These are phyloP conservation scores for Hassar affinis DNA, from an alignment of 2,113 vertebrate genomes.

Conservation along the genomic window DNA sequence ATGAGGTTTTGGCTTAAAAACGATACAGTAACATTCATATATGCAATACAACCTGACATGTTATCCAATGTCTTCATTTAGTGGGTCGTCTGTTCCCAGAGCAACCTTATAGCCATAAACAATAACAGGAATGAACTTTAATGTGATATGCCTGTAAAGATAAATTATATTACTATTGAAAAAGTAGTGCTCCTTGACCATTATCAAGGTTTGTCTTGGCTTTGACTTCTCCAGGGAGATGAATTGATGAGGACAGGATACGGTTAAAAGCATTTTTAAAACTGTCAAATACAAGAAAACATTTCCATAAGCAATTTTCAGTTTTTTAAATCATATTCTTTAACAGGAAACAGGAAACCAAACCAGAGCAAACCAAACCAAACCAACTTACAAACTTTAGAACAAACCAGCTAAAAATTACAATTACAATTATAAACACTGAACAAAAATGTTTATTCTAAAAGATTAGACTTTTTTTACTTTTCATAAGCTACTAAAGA, in stretches of 20 bases:
- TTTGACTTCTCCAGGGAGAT: too few relatives aligned
- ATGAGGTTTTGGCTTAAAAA: slow-evolving; percentile 57
- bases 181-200: too few relatives aligned
- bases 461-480: background rate
- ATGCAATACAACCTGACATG: slow-evolving; percentile 42
- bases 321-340: background rate
- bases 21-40: slow-evolving; percentile 58
- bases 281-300: too few relatives aligned
- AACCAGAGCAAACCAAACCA: too few relatives aligned
- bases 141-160: slow-evolving; percentile 16
- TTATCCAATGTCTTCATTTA: slow-evolving; percentile 60
- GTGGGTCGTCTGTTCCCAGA: slow-evolving; percentile 53
- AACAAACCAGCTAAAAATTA: background rate
- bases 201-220: too few relatives aligned
- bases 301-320: background rate
- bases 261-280: too few relatives aligned
- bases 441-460: too few relatives aligned
- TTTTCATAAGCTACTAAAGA: background rate
- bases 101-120: slow-evolving; percentile 24
- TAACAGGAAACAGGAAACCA: too few relatives aligned
- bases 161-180: background rate
- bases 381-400: background rate
- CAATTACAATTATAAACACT: too few relatives aligned
- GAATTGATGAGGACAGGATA: too few relatives aligned
- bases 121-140: slow-evolving; percentile 27